Percentiles rank a stretch among this genome's conserved stretches.
These are phyloP conservation scores for Andrena trimmerana DNA, from an alignment of 2,888 invertebrate species.

Conservation along the genomic window DNA sequence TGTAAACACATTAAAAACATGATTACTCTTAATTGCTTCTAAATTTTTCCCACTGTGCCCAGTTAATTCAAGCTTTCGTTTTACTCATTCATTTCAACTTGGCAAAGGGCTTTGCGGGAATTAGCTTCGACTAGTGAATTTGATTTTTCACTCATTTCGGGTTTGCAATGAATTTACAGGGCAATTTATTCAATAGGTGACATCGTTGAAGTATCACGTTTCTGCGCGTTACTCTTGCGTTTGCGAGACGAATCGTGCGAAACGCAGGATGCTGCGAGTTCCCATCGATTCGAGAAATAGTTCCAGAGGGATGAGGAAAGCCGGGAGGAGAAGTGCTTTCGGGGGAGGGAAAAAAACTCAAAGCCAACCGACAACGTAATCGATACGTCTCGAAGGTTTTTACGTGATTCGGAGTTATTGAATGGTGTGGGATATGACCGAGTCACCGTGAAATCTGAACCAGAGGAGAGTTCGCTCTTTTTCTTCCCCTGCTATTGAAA, in stretches of 20 bases:
- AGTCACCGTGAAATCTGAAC: constrained; percentile 32
- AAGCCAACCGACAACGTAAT: constrained; percentile 66
- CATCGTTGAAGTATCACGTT: background rate
- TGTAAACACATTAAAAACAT: too few species aligned
- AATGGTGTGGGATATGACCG: constrained; percentile 59
- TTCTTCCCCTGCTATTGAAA: background rate
- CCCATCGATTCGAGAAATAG: constrained; percentile 43
- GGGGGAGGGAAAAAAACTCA: constrained; percentile 47
- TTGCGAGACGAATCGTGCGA: constrained; percentile 35
- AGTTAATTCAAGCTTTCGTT: too few species aligned
- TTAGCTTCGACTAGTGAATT: too few species aligned
- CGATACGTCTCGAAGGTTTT: constrained; percentile 71
- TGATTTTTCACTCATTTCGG: too few species aligned
- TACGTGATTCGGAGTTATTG: constrained; percentile 63
- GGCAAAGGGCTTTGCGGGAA: too few species aligned
- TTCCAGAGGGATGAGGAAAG: constrained; percentile 13
- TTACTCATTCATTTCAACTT: too few species aligned
- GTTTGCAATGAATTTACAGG: too few species aligned
- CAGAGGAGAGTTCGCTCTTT: constrained; percentile 15
- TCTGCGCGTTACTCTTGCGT: background rate
- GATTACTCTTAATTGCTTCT: too few species aligned
- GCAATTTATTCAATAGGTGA: too few species aligned
- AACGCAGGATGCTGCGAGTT: constrained; percentile 35
- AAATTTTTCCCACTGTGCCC: too few species aligned
- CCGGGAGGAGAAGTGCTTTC: constrained; percentile 42